Evolutionary conservation across 2,113 vertebrate genomes (phyloP), one percentile per base, ranked within the genome.

Genomic region (Passerina amoena): DNA sequence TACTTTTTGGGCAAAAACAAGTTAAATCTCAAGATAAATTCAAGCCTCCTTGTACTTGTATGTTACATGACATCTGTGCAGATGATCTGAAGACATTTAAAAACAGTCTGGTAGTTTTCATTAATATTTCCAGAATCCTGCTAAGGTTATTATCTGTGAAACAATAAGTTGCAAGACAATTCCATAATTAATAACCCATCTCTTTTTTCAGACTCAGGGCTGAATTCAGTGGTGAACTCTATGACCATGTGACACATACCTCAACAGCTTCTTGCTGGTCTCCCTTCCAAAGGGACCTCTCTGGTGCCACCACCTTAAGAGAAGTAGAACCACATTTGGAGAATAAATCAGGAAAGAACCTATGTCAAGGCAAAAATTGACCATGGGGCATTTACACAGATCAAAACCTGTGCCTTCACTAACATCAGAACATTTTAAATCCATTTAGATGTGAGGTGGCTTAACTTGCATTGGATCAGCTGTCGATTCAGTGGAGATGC

Each of bases 41-140:
- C 50, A 80, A 31, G 18, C 27, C 88, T 45, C 59, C 14, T 18
- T 86, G 33, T 37, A 48, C 1, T 12, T 50, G 1, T 45, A 24
- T 76, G 22, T 33, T 75, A n/a, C 8, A 35, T 37, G 42, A 81
- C 45, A 91, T 47, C 28, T 73, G 20, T 82, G 63, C 35, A 83
- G 54, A 31, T 38, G 42, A 8, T 76, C 40, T 82, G 54, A 83
- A 76, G 23, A 6, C 50, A 87, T 82, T 80, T 53, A n/a, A 80
- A 69, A 69, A 4, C 13, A 71, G 37, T 44, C n/a, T 6, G 9
- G 9, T 20, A 50, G 14, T 63, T 70, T 76, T 18, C 3, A 5
- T 65, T 68, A 51, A 54, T 37, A 93, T 60, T 92, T 92, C 61
- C 51, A 83, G 78, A 83, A 66, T 65, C 21, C 48, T 78, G 17